A percentile compares a stretch with the other conserved stretches of the same genome.
Conservation (phyloP, 2,113 vertebrate species). For the Todiramphus saurophagus region DNA sequence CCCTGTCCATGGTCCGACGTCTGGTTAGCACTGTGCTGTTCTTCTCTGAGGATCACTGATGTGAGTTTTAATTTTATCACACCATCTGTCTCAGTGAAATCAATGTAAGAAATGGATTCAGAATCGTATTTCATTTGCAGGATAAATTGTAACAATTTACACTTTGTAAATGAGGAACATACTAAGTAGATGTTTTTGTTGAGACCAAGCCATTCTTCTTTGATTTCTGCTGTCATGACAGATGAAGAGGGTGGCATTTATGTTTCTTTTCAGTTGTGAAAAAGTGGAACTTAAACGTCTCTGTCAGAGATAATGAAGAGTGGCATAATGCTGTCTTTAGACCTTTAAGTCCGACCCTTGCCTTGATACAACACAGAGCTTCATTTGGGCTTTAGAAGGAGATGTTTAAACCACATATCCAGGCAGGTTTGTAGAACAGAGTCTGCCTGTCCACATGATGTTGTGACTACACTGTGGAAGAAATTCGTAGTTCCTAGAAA, state of each 20-base stretch:
- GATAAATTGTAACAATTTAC: neutral
- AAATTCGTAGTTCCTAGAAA: neutral
- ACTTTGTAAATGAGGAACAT: neutral
- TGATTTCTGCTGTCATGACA: neutral
- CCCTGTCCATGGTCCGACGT: fast-evolving
- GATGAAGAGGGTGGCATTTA: neutral
- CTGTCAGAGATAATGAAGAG: neutral
- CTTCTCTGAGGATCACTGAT: neutral
- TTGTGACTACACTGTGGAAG: neutral
- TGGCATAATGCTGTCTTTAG: neutral
- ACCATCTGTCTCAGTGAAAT: neutral
- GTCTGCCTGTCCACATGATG: neutral
- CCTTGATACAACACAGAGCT: neutral
- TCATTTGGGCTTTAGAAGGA: neutral
- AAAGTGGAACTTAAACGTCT: neutral
- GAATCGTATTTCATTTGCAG: neutral
- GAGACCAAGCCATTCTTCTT: neutral
- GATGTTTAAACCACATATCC: neutral
- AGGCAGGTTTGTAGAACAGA: neutral
- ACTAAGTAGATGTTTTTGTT: neutral
- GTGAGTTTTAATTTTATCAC: neutral
- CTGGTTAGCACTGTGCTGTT: neutral
- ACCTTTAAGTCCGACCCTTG: neutral
- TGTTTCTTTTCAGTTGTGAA: neutral
- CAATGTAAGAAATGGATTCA: neutral